Conservation (phyloP, 2,797 vertebrate genomes). For the Chromis chromis region DNA sequence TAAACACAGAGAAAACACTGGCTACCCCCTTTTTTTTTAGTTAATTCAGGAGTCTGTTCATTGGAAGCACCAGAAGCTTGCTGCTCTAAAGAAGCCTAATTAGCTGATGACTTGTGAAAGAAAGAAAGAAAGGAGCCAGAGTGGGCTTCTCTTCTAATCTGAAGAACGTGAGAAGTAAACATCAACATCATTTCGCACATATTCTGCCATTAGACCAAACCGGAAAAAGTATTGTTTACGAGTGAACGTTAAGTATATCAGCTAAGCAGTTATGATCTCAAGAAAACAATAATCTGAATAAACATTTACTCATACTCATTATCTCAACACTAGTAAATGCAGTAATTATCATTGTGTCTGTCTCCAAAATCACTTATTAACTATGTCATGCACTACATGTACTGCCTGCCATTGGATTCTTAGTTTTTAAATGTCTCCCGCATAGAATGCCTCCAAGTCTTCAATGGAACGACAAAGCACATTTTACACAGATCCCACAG, state of each 20-base stretch:
- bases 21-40: slow-evolving; percentile 23
- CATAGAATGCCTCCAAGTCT: no score
- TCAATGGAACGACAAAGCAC: no score
- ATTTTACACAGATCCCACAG: neutral
- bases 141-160: neutral
- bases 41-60: slow-evolving; percentile 28
- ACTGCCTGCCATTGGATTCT: neutral
- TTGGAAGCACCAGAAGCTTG: slow-evolving; percentile 16
- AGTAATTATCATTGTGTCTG: neutral
- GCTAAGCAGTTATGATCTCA: no score
- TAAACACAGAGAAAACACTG: slow-evolving; percentile 44
- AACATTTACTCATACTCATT: no score
- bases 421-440: neutral
- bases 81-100: slow-evolving; percentile 24
- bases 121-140: neutral
- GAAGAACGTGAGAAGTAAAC: neutral
- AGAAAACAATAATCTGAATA: no score
- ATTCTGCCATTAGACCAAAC: no score
- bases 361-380: neutral
- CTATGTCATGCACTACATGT: neutral
- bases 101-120: slow-evolving; percentile 14
- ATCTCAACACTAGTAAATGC: no score
- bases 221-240: neutral
- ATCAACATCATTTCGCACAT: neutral
- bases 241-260: no score